Conservation (phyloP, 2,888 invertebrate species). For the Slavum lentiscoides region DNA sequence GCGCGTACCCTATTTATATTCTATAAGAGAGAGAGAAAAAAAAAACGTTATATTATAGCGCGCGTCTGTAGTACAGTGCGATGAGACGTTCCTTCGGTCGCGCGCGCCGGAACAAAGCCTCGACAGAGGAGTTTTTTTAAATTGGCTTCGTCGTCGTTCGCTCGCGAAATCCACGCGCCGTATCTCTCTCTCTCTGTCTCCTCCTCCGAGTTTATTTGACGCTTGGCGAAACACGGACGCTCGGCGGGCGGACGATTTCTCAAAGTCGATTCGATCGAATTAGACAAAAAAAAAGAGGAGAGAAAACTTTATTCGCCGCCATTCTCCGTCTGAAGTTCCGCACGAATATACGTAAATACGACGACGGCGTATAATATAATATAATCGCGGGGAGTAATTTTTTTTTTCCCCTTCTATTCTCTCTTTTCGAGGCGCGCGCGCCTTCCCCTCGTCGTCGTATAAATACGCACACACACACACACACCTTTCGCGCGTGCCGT, state of each 20-base stretch:
- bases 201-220: conserved; percentile 44
- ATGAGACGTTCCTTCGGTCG: not conserved
- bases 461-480: not conserved
- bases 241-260: conserved; percentile 36
- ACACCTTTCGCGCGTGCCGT: not conserved
- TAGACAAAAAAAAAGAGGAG: conserved; percentile 38
- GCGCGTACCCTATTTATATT: not conserved
- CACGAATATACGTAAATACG: too few relatives aligned
- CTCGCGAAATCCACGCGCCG: not conserved
- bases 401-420: not conserved
- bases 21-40: not conserved
- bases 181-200: too few relatives aligned
- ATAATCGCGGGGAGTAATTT: not conserved
- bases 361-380: too few relatives aligned
- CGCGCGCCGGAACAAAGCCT: conserved; percentile 38
- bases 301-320: too few relatives aligned
- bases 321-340: too few relatives aligned
- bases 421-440: too few relatives aligned
- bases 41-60: too few relatives aligned
- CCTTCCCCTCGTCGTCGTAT: not conserved
- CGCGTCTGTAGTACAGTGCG: not conserved
- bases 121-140: conserved; percentile 40
- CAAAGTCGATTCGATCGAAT: conserved; percentile 50
- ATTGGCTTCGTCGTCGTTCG: conserved; percentile 20
- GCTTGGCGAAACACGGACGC: conserved; percentile 46